A percentile compares a stretch with the other conserved stretches of the same genome.
Conservation (phyloP, 2,797 vertebrate species). For the Diglossa cyanea region DNA sequence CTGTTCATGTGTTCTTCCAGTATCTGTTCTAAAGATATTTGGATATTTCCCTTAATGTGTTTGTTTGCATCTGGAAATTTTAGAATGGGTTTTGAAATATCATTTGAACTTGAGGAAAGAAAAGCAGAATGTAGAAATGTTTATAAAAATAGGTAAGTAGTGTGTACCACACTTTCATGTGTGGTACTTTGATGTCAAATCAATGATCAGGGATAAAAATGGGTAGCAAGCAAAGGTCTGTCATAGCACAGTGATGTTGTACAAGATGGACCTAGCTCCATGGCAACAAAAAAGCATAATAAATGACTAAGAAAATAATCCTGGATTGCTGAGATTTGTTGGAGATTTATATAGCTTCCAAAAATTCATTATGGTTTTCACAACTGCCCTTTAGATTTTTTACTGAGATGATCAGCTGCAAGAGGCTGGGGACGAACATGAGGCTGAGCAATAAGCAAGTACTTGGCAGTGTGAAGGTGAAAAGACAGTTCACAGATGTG, state of each 20-base stretch:
- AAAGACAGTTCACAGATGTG: not conserved
- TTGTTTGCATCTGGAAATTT: not conserved
- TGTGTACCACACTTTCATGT: not conserved
- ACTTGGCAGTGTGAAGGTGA: not conserved
- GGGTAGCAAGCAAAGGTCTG: not conserved
- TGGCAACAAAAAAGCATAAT: not conserved
- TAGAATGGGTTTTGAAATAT: not conserved
- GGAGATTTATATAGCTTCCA: not conserved
- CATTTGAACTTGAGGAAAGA: not conserved
- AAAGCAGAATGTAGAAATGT: not conserved
- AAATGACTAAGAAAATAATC: not conserved
- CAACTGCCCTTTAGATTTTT: not conserved
- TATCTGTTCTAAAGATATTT: not conserved
- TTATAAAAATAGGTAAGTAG: not conserved
- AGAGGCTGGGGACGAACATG: not conserved
- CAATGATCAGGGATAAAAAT: not conserved
- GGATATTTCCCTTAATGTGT: not conserved
- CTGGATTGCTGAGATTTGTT: not conserved
- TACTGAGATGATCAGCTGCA: not conserved
- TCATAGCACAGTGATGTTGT: not conserved
- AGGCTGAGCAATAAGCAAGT: not conserved
- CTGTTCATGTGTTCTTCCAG: not conserved
- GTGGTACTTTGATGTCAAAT: not conserved
- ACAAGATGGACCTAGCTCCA: not conserved
- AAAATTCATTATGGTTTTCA: not conserved